Base-by-base conservation (phyloP, 2,888 invertebrate species). In the Heliconius cydno region DNA sequence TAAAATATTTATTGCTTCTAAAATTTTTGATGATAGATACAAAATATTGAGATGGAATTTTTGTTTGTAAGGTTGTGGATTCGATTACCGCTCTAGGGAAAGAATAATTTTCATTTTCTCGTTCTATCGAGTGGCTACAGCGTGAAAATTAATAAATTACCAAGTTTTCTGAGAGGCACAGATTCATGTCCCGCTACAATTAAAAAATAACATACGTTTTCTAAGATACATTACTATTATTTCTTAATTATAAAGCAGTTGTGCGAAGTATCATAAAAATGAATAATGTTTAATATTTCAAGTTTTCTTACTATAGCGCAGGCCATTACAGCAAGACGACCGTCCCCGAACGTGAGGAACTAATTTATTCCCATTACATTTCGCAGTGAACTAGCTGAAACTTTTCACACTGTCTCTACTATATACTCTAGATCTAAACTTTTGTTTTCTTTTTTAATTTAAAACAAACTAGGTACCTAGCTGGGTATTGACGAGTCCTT, bases 331-430 rank as follows among this genome's bases (percentile, higher is more conserved):
- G 60, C 70, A 70, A 75, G 73, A 52, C 63, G 65, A 67, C 73
- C 68, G 60, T 68, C 46, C 70, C 22, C 63, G 52, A 77, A 74
- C 74, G 80, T 71, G 77, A 63, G 41, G 65, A 73, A 75, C 70
- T 74, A 74, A 79, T 79, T 79, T 79, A 70, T 70, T 68, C 68
- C 60, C 78, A 38, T 74, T 60, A 41, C 74, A 68, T 79, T 75
- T 75, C 57, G 63, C 68, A 60, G 60, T 74, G 68, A 79, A 74
- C 74, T 60, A 68, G 68, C 66, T 68, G 10, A 68, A 78, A 74
- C 68, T 79, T 75, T 75, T 70, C 57, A 63, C 75, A 78, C 34
- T 52, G 75, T 63, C 70, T 52, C 34, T 77, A 75, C 71, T 79
- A 41, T 19, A 38, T 28, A 75, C 67, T 73, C 19, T 4, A 10